Conservation (phyloP, 1,140 invertebrate species). For the fruit fly (Drosophila melanogaster) region DNA sequence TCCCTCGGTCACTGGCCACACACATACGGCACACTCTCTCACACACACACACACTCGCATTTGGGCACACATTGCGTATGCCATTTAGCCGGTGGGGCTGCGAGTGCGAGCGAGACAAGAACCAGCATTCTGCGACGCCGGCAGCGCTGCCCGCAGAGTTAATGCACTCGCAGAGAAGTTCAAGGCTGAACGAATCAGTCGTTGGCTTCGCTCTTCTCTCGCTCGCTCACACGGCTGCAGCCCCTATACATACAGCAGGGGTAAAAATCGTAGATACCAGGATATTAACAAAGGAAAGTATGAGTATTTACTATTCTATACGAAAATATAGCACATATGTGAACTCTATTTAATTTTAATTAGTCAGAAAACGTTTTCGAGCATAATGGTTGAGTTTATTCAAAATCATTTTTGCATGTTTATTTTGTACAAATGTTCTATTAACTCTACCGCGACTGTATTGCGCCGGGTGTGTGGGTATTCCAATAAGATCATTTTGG, state of each 20-base stretch:
- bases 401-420: no score
- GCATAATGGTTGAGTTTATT: no score
- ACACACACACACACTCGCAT: slow-evolving; percentile 3
- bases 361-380: no score
- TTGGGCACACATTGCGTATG: slow-evolving; percentile 43
- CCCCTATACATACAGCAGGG: slow-evolving; percentile 34
- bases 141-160: slow-evolving; percentile 65
- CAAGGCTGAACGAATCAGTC: slow-evolving; percentile 84
- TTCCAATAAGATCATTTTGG: slow-evolving; percentile 70
- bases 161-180: slow-evolving; percentile 83
- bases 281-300: no score
- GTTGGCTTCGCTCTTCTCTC: slow-evolving; percentile 61
- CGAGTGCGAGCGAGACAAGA: slow-evolving; percentile 17
- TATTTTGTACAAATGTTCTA: no score
- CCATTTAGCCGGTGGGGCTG: slow-evolving; percentile 48
- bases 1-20: slow-evolving; percentile 43
- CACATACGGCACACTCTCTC: not conserved
- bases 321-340: no score
- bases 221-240: slow-evolving; percentile 52
- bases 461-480: slow-evolving; percentile 31
- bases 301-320: no score
- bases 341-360: no score
- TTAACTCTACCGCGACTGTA: not conserved
- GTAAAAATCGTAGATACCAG: not conserved
- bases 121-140: slow-evolving; percentile 38